Base-by-base conservation (phyloP, 2,797 vertebrate genomes). In the Typhlichthys eigenmanni region DNA sequence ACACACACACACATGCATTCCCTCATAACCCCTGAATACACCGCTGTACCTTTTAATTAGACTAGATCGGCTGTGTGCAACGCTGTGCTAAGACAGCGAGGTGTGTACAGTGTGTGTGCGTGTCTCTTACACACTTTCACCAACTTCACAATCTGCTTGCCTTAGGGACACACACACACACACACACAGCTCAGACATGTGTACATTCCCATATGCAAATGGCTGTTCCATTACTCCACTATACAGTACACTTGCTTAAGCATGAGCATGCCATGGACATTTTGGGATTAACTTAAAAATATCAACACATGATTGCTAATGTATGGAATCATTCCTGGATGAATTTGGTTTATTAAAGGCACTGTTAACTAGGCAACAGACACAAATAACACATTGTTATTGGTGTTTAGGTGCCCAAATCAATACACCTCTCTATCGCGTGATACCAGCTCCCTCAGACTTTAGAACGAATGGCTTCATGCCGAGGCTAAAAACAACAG, bases 31-130 rank as follows among this genome's bases (percentile, higher is more conserved):
- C 66, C 78, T 82, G 78, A 87, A 86, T 87, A 88, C 77, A 78
- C 81, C 9, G 59, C 74, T 87, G 81, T 79, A 81, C 71, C 82
- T 89, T 90, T 91, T 92, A 91, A 91, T 93, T 92, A 90, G 85
- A 86, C 75, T 74, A 63, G 78, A 88, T 88, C 74, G 79, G 78
- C 73, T 71, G 67, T 76, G 64, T 74, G 71, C 76, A 69, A 49
- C 51, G 24, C 38, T 67, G 56, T 19, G 53, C 48, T 53, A 47
- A 67, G 16, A 2, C 13, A 32, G 38, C 13, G 47, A 24, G 71
- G 64, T 63, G 50, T 49, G 56, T 64, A 52, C 24, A 24, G 24
- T 24, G 24, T 58, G 34, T 14, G 53, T 49, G 49, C 56, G 54
- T 69, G 32, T 58, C 52, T 47, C 52, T 72, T 63, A 67, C 64